Evolutionary conservation across 2,888 invertebrate genomes (phyloP).

Genomic region (Mesorhabditis spiculigera): DNA sequence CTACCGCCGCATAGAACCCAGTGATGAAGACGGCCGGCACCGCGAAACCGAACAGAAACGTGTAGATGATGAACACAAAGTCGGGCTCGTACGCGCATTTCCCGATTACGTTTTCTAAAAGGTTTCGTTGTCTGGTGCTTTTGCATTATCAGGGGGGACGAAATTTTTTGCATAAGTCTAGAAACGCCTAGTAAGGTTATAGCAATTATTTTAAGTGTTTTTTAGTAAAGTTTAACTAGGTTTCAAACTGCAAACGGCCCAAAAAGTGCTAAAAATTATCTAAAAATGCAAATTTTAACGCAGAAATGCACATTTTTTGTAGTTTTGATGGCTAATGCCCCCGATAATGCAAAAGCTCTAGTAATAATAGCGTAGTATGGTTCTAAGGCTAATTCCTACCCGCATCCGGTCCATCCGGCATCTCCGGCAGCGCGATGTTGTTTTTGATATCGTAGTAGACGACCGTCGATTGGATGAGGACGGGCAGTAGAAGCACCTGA

Average conservation of each 20-base stretch:
- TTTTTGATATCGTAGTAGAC: constrained; percentile 20
- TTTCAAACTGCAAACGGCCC: no score
- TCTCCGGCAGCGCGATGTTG: background rate
- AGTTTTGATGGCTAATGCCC: no score
- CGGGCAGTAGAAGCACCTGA: constrained; percentile 48
- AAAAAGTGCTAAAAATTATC: no score
- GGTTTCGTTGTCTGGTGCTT: constrained; percentile 13
- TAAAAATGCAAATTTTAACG: no score
- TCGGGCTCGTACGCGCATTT: constrained; percentile 56
- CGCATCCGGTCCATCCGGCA: background rate
- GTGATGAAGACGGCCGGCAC: constrained; percentile 55
- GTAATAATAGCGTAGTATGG: background rate
- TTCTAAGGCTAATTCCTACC: background rate
- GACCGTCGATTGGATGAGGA: constrained; percentile 45
- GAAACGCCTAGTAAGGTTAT: no score
- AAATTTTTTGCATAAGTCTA: no score
- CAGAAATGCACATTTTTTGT: no score
- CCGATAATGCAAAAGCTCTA: background rate
- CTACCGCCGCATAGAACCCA: constrained; percentile 47
- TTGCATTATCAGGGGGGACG: background rate
- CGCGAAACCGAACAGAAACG: constrained; percentile 49
- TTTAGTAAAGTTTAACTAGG: no score
- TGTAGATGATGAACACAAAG: constrained; percentile 49
- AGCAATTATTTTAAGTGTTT: no score
- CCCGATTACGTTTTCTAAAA: constrained; percentile 35